Conservation (phyloP, 2,888 invertebrate genomes). For the Cyrtodaria siliqua region DNA sequence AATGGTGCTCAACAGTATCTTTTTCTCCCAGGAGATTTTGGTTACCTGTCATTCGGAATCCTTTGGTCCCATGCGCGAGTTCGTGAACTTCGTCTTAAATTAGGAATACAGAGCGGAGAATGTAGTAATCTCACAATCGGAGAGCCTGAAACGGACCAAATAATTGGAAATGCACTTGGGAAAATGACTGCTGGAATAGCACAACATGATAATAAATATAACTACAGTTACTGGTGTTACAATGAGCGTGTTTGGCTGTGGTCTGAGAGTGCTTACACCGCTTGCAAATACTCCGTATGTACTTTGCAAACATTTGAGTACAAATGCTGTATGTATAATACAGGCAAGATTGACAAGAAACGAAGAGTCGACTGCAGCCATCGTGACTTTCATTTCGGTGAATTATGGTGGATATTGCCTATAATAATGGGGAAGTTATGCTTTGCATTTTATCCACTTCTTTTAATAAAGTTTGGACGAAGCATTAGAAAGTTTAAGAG, state of each 20-base stretch:
- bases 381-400: conserved; percentile 15
- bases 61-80: conserved; percentile 24
- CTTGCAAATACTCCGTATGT: conserved; percentile 41
- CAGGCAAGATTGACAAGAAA: conserved; percentile 1
- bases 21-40: conserved; percentile 41
- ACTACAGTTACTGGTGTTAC: conserved; percentile 56
- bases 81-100: not conserved
- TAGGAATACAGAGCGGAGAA: conserved; percentile 5
- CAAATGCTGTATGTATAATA: conserved; percentile 35
- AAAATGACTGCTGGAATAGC: conserved; percentile 38
- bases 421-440: conserved; percentile 34
- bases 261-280: conserved; percentile 12
- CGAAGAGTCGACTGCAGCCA: conserved; percentile 31
- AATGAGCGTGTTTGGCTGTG: conserved; percentile 10
- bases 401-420: conserved; percentile 47
- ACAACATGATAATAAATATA: conserved; percentile 24
- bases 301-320: conserved; percentile 51
- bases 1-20: conserved; percentile 40
- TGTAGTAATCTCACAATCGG: conserved; percentile 23
- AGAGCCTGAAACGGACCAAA: conserved; percentile 10
- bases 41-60: conserved; percentile 48
- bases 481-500: not conserved
- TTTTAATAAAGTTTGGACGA: conserved; percentile 27
- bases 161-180: conserved; percentile 40
- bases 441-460: conserved; percentile 43